A percentile compares a stretch with the other conserved stretches of the same genome.
These are phyloP conservation scores for Barypeithes pellucidus DNA, from an alignment of 2,888 invertebrate species.

Conservation along the genomic window DNA sequence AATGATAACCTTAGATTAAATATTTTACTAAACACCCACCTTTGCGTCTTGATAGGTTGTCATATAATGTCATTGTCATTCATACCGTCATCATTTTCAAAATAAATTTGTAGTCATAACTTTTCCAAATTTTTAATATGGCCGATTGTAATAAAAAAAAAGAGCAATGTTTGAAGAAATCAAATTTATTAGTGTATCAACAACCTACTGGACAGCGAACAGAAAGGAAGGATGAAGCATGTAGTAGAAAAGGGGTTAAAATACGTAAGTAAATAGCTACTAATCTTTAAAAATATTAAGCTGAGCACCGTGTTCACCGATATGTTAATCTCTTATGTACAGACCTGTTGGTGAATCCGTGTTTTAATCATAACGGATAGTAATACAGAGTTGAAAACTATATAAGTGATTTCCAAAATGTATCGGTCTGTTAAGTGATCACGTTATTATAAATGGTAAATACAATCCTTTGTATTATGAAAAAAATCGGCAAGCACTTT, in stretches of 20 bases:
- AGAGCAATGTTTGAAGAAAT: constrained; percentile 61
- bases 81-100: not conserved
- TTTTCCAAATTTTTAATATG: constrained; percentile 59
- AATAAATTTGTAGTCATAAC: not conserved
- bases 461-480: too few relatives aligned
- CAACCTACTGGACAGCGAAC: constrained; percentile 55
- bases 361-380: too few relatives aligned
- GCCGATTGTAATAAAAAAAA: constrained; percentile 60
- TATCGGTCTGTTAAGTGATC: too few relatives aligned
- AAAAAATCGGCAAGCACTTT: too few relatives aligned
- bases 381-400: too few relatives aligned
- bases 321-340: too few relatives aligned
- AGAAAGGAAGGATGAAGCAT: constrained; percentile 42
- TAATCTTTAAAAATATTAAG: not conserved
- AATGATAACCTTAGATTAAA: too few relatives aligned
- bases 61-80: constrained; percentile 12
- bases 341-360: too few relatives aligned
- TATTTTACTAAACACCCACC: too few relatives aligned
- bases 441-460: too few relatives aligned
- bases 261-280: constrained; percentile 37
- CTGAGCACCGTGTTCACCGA: not conserved
- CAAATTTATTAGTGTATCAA: constrained; percentile 60
- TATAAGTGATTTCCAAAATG: too few relatives aligned
- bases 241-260: constrained; percentile 22
- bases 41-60: not conserved